Percentiles rank a stretch among this genome's conserved stretches.
phyloP scores from a whole-genome alignment of 1,140 invertebrate species.

The Aphelenchoides avenae region DNA sequence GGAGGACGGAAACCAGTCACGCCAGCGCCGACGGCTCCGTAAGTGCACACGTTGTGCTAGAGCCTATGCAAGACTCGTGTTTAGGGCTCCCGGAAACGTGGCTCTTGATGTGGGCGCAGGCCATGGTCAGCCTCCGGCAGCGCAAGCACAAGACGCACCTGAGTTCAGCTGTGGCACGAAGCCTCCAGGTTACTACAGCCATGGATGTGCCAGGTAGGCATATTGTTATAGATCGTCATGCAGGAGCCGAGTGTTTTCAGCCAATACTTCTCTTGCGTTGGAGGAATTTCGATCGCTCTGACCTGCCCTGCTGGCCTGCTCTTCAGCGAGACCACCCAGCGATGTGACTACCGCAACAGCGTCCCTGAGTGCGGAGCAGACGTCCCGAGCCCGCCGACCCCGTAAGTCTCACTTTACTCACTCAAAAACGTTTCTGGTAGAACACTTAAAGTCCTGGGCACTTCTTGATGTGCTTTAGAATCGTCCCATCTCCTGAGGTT shows the following conservation, averaged over 20 bases:
- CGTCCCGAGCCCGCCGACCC: constrained; percentile 4
- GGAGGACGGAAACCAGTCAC: too few relatives aligned
- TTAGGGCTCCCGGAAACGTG: too few relatives aligned
- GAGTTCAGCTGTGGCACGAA: too few relatives aligned
- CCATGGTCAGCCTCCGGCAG: too few relatives aligned
- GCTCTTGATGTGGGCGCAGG: too few relatives aligned
- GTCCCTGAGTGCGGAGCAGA: constrained; percentile 15
- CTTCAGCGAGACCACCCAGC: constrained; percentile 11
- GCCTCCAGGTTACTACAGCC: too few relatives aligned
- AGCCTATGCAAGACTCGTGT: too few relatives aligned
- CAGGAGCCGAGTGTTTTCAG: too few relatives aligned
- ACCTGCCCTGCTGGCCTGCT: constrained; percentile 12
- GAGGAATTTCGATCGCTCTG: not conserved
- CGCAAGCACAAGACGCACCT: too few relatives aligned
- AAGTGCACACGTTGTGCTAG: too few relatives aligned
- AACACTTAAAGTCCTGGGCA: not conserved
- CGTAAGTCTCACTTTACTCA: constrained; percentile 13
- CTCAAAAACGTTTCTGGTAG: not conserved
- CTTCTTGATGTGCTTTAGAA: not conserved
- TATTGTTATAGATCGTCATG: not conserved
- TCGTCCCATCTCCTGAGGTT: not conserved
- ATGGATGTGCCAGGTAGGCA: too few relatives aligned
- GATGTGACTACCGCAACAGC: constrained; percentile 12
- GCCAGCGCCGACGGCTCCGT: too few relatives aligned
- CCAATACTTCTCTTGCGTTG: not conserved